Percentiles rank a stretch among this genome's conserved stretches.
phyloP scores from a whole-genome alignment of 1,140 invertebrate species.

The Zaprionus kolodkinae region DNA sequence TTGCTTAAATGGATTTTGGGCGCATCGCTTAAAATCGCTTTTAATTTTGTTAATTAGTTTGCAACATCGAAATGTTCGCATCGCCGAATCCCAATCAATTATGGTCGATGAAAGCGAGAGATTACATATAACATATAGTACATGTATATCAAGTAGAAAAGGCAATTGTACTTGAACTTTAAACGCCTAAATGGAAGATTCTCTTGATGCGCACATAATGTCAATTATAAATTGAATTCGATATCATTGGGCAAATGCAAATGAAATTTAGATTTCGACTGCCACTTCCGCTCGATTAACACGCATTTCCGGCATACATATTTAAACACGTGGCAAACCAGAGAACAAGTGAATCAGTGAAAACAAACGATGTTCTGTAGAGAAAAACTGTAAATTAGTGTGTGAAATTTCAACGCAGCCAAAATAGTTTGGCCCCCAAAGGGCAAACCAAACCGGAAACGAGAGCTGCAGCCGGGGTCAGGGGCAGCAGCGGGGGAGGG shows the following conservation, averaged over 20 bases:
- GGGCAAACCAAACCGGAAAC: conserved; percentile 67
- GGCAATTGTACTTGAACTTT: conserved; percentile 15
- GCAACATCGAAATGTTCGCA: conserved; percentile 23
- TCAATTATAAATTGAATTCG: conserved; percentile 25
- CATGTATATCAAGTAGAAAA: conserved; percentile 1
- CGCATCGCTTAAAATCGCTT: conserved; percentile 19
- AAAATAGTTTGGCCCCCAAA: conserved; percentile 68
- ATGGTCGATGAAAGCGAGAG: conserved; percentile 16
- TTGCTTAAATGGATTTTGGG: conserved; percentile 25
- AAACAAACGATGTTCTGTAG: conserved; percentile 24
- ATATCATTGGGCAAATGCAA: conserved; percentile 34
- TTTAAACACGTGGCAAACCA: conserved; percentile 40
- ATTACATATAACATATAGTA: conserved; percentile 28
- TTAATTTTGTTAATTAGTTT: conserved; percentile 42
- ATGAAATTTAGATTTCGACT: conserved; percentile 50
- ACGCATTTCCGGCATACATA: conserved; percentile 67
- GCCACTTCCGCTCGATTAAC: conserved; percentile 75
- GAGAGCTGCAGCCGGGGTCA: conserved; percentile 24
- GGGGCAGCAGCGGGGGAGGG: background rate
- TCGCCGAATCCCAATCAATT: conserved; percentile 49
- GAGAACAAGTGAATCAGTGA: conserved; percentile 18
- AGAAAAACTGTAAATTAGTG: conserved; percentile 69
- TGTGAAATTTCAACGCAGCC: conserved; percentile 65
- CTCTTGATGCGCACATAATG: background rate
- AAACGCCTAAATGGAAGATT: conserved; percentile 14